phyloP scores from a whole-genome alignment of 1,140 invertebrate genomes.

The Drusus annulatus region DNA sequence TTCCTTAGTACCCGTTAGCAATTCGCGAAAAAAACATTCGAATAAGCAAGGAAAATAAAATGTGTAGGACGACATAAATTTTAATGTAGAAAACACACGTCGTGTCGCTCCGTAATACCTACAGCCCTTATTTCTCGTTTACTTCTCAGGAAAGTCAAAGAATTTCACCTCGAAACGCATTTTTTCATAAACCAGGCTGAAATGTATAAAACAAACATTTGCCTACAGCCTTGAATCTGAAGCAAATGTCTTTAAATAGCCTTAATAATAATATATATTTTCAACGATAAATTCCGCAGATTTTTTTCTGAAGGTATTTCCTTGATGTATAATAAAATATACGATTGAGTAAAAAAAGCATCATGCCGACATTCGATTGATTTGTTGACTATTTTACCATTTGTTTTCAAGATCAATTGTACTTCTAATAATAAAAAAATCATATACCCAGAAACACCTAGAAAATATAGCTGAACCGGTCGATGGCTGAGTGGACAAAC shows the following conservation, averaged over 20 bases:
- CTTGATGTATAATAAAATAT: too few species aligned
- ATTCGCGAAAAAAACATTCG: conserved; percentile 18
- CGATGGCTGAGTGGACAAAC: too few species aligned
- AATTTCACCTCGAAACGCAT: background rate
- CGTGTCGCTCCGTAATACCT: conserved; percentile 2
- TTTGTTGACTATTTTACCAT: too few species aligned
- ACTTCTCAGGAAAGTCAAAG: background rate
- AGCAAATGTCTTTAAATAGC: background rate
- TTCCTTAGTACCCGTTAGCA: background rate
- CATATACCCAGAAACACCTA: too few species aligned
- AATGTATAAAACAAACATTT: background rate
- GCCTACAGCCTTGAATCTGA: background rate
- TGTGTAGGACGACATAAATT: conserved; percentile 36
- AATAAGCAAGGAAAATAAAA: conserved; percentile 25
- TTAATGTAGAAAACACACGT: conserved; percentile 27
- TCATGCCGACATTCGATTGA: too few species aligned
- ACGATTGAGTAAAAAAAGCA: too few species aligned
- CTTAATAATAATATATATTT: background rate
- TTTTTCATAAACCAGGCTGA: background rate
- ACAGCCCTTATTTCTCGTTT: conserved; percentile 11
- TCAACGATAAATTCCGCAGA: too few species aligned
- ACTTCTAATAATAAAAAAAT: too few species aligned
- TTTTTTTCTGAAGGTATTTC: too few species aligned
- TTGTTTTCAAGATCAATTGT: too few species aligned
- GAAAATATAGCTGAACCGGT: too few species aligned